These are phyloP conservation scores for Ibidorhyncha struthersii DNA, from an alignment of 2,113 vertebrate species.

Conservation along the genomic window DNA sequence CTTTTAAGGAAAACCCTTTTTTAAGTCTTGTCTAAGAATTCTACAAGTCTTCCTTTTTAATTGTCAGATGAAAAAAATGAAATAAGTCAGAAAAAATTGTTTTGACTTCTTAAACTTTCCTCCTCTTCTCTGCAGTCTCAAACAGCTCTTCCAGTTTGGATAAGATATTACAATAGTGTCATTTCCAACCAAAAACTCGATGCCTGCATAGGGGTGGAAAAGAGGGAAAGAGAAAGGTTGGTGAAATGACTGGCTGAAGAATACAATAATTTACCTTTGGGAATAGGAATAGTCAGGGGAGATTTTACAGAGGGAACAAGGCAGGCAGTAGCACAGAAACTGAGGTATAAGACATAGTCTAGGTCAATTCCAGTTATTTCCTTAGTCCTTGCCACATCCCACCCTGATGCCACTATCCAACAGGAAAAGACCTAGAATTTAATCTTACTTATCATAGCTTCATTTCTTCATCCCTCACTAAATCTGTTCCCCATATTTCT, in stretches of 20 bases:
- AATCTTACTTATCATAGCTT: not conserved
- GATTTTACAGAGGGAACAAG: not conserved
- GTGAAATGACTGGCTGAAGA: not conserved
- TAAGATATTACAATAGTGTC: accelerated
- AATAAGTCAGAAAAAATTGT: not conserved
- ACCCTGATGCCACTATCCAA: not conserved
- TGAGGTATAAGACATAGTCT: not conserved
- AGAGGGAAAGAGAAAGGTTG: not conserved
- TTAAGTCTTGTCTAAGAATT: not conserved
- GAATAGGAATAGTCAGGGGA: not conserved
- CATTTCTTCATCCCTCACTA: not conserved
- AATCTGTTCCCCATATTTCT: not conserved
- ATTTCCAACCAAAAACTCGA: not conserved
- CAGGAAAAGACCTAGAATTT: not conserved
- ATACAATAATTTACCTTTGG: not conserved
- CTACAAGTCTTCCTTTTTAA: not conserved
- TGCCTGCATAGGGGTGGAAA: not conserved
- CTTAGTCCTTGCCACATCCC: not conserved
- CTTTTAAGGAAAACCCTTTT: not conserved
- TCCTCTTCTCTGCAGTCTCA: not conserved
- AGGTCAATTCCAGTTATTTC: not conserved
- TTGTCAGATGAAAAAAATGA: not conserved
- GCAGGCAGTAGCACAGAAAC: not conserved
- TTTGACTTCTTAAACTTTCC: not conserved
- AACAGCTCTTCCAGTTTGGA: not conserved